Percentiles rank a stretch among this genome's conserved stretches.
These are phyloP conservation scores for Linepithema humile DNA, from an alignment of 1,140 invertebrate species.

Conservation along the genomic window DNA sequence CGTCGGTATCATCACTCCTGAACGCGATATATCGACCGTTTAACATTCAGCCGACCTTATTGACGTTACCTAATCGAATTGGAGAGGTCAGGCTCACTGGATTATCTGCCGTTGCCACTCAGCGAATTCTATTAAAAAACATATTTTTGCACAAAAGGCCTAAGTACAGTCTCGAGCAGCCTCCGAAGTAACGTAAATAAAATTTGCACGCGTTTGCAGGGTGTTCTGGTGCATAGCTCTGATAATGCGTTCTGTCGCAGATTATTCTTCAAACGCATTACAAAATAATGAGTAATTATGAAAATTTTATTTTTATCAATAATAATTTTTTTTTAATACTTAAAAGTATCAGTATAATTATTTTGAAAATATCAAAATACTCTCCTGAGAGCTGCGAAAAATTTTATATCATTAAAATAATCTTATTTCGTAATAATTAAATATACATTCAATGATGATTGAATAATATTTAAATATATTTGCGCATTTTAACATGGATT, in stretches of 20 bases:
- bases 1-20: conserved; percentile 28
- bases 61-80: conserved; percentile 79
- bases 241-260: background rate
- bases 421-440: background rate
- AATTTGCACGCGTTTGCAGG: background rate
- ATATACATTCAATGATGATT: too few relatives aligned
- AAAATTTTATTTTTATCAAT: background rate
- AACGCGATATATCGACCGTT: conserved; percentile 62
- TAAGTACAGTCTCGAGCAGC: conserved; percentile 28
- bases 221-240: background rate
- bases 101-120: conserved; percentile 64
- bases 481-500: background rate
- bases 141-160: conserved; percentile 59
- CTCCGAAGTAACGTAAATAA: conserved; percentile 30
- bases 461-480: background rate
- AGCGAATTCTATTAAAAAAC: conserved; percentile 57
- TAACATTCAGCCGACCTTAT: conserved; percentile 78
- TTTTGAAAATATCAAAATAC: background rate
- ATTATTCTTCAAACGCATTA: conserved; percentile 22
- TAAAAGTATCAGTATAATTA: background rate
- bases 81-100: conserved; percentile 74
- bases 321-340: background rate
- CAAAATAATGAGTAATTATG: background rate
- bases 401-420: background rate
- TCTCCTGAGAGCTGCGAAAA: background rate